Evolutionary conservation across 2,113 vertebrate species (phyloP).

Genomic region (Rissa tridactyla): DNA sequence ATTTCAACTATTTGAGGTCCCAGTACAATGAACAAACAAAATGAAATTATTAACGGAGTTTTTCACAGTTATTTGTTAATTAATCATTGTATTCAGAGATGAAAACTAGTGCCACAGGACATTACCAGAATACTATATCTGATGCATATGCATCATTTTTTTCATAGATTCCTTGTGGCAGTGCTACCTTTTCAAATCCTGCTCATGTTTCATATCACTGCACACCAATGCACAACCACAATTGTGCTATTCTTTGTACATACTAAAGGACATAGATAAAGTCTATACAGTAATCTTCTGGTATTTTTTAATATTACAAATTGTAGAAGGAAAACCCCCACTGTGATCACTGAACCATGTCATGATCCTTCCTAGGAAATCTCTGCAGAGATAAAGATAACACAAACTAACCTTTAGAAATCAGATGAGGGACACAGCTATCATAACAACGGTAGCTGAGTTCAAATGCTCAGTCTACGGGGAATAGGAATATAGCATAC

Average conservation of each 20-base stretch:
- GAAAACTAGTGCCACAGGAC: constrained; percentile 52
- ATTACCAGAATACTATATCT: constrained; percentile 61
- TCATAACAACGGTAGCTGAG: constrained; percentile 53
- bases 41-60: constrained; percentile 65
- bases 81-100: constrained; percentile 47
- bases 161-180: constrained; percentile 57
- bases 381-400: constrained; percentile 69
- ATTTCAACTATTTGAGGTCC: constrained; percentile 35
- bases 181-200: constrained; percentile 61
- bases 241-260: constrained; percentile 66
- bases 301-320: constrained; percentile 75
- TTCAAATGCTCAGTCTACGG: constrained; percentile 51
- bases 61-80: constrained; percentile 71
- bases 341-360: constrained; percentile 71
- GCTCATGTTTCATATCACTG: constrained; percentile 72
- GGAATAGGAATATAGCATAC: neutral
- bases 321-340: constrained; percentile 64
- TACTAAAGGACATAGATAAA: constrained; percentile 62
- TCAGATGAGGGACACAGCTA: constrained; percentile 62
- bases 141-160: constrained; percentile 56
- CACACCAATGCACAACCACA: constrained; percentile 73
- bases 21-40: constrained; percentile 57
- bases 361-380: constrained; percentile 66
- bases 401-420: constrained; percentile 68
- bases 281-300: constrained; percentile 71